These are phyloP conservation scores for Montipora capitata DNA, from an alignment of 92 coral and sea anemone genomes.

Conservation along the genomic window DNA sequence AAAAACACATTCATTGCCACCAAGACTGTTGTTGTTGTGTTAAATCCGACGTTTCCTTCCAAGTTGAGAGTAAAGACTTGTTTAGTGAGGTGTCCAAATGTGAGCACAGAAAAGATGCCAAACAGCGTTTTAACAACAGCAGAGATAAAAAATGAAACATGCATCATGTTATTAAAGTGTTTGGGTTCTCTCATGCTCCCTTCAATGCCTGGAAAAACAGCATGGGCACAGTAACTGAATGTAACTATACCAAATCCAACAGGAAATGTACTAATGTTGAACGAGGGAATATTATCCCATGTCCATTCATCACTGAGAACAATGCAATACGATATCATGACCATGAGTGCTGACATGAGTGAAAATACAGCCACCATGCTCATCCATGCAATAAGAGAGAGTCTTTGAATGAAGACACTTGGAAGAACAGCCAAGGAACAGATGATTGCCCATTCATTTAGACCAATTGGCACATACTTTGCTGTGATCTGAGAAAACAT, in stretches of 20 bases:
- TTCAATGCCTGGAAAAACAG: slow-evolving; percentile 95
- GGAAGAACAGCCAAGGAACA: slow-evolving; percentile 88
- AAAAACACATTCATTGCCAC: slow-evolving; percentile 91
- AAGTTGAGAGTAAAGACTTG: slow-evolving; percentile 91
- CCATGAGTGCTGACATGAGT: slow-evolving; percentile 86
- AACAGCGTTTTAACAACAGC: slow-evolving; percentile 82
- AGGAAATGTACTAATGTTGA: slow-evolving; percentile 81
- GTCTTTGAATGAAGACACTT: slow-evolving; percentile 84
- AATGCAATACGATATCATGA: slow-evolving; percentile 85
- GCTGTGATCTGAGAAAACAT: slow-evolving; percentile 86
- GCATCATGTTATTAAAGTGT: slow-evolving; percentile 87
- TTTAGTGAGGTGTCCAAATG: slow-evolving; percentile 83
- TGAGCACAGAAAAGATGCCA: slow-evolving; percentile 86
- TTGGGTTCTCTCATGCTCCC: slow-evolving; percentile 90
- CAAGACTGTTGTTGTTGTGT: slow-evolving; percentile 83
- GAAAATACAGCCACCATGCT: slow-evolving; percentile 95
- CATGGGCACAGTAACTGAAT: slow-evolving; percentile 95
- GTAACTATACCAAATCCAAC: slow-evolving; percentile 93
- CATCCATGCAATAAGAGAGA: slow-evolving; percentile 96
- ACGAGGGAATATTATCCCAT: slow-evolving; percentile 71
- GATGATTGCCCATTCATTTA: slow-evolving; percentile 87
- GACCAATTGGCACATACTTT: slow-evolving; percentile 73
- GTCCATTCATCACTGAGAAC: slow-evolving; percentile 68
- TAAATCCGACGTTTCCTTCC: slow-evolving; percentile 81
- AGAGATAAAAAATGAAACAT: slow-evolving; percentile 82